Evolutionary conservation across 2,113 vertebrate species (phyloP), one percentile per base, ranked within the genome.

Genomic region (Trochalopteron elliotii): DNA sequence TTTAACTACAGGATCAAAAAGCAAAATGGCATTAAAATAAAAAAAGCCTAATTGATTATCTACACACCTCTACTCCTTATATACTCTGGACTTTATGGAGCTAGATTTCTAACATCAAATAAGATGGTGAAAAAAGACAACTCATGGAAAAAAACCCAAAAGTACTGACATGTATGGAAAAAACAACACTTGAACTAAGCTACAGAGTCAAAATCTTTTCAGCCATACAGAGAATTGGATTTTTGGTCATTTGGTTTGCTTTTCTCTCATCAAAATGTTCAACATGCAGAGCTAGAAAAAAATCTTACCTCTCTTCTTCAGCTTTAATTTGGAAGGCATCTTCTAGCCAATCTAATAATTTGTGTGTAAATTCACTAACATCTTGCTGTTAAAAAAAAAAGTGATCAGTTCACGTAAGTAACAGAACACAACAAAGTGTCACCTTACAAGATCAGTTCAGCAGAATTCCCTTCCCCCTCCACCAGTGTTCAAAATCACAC

Each of bases 311-410:
- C 90, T 99, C 99, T 84, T 99, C 99, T 96, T 99, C 99, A 76
- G 99, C 98, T 98, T 99, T 99, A 97, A 99, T 99, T 98, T 99
- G 99, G 97, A 99, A 99, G 91, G 99, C 99, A 70, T 99, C 99
- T 98, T 99, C 99, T 97, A 99, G 97, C 99, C 99, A 99, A 95
- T 99, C 99, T 94, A 99, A 93, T 84, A 99, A 98, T 94, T 99
- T 99, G 97, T 99, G 99, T 80, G 99, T 99, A 97, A 99, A 99
- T 97, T 99, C 99, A 86, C 99, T 99, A 86, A 99, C 99, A 11
- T 99, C 99, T 98, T 99, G 99, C 99, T 99, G 98, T 97, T 96
- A 79, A 89, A 90, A 92, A 90, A 85, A 19, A 89, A 45, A 96
- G n/a, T 9, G 1, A 81, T 78, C 53, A 93, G 69, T 45, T 81